Conservation (phyloP, 2,888 invertebrate genomes). For the Odontomyia ornata region DNA sequence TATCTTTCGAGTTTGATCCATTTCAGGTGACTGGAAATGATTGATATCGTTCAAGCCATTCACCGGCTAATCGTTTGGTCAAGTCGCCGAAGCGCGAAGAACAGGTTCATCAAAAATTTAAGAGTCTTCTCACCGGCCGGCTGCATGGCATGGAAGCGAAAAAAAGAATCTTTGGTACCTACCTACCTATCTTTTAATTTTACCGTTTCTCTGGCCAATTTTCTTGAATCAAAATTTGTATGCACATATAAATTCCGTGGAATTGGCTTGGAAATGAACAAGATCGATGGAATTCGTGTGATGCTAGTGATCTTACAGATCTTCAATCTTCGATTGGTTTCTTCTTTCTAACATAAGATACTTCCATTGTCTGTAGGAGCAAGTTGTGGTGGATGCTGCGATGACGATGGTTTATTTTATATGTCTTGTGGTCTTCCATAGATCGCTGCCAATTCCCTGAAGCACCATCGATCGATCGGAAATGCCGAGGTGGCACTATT, state of each 20-base stretch:
- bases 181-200: not conserved
- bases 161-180: not conserved
- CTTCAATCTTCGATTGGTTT: not conserved
- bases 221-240: not conserved
- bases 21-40: constrained; percentile 6
- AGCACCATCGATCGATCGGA: not conserved
- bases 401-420: not conserved
- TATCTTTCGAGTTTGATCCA: not conserved
- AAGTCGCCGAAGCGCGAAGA: not conserved
- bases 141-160: too few species aligned
- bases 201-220: not conserved
- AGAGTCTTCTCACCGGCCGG: too few species aligned
- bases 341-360: not conserved
- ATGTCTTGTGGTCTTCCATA: too few species aligned
- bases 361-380: not conserved
- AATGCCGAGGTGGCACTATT: too few species aligned
- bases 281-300: not conserved
- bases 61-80: not conserved
- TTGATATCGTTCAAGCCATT: not conserved
- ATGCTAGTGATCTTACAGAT: not conserved
- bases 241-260: not conserved
- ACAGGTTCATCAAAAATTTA: constrained; percentile 11
- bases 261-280: not conserved
- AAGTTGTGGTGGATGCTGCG: not conserved
- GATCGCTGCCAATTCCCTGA: not conserved